These are phyloP conservation scores for Stramonita haemastoma DNA, from an alignment of 2,888 invertebrate genomes.

Conservation along the genomic window DNA sequence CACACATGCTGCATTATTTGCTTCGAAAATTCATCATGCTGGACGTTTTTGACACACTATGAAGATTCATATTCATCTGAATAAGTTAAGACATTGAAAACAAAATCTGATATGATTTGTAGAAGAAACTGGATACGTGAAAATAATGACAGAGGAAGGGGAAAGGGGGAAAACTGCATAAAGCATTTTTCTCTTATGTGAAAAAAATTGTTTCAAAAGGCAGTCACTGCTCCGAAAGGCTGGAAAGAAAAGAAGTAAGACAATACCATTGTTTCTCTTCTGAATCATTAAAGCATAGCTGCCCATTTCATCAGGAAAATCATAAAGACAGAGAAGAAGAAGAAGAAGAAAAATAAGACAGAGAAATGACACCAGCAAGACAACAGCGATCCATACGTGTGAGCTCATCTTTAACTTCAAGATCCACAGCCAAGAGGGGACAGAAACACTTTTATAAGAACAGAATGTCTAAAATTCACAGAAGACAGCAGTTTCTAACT, in stretches of 20 bases:
- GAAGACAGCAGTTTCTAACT: no score
- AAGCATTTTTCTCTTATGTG: constrained; percentile 27
- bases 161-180: constrained; percentile 23
- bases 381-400: constrained; percentile 1
- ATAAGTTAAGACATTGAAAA: background rate
- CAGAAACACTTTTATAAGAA: no score
- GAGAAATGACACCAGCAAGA: constrained; percentile 2
- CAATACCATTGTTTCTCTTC: constrained; percentile 25
- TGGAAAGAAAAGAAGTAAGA: constrained; percentile 20
- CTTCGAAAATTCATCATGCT: constrained; percentile 5
- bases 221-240: constrained; percentile 30
- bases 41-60: constrained; percentile 20
- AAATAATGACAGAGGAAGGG: background rate
- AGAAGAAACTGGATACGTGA: constrained; percentile 9
- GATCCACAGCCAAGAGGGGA: no score
- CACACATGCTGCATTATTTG: constrained; percentile 14
- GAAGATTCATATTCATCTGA: constrained; percentile 4
- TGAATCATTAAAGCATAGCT: constrained; percentile 30
- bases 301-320: constrained; percentile 27
- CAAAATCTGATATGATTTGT: constrained; percentile 12
- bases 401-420: no score
- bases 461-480: no score
- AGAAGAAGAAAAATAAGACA: background rate
- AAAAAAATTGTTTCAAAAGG: constrained; percentile 24
- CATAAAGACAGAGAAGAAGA: background rate